Base-by-base conservation (phyloP, 2,888 invertebrate genomes). In the Apodemia duryi region DNA sequence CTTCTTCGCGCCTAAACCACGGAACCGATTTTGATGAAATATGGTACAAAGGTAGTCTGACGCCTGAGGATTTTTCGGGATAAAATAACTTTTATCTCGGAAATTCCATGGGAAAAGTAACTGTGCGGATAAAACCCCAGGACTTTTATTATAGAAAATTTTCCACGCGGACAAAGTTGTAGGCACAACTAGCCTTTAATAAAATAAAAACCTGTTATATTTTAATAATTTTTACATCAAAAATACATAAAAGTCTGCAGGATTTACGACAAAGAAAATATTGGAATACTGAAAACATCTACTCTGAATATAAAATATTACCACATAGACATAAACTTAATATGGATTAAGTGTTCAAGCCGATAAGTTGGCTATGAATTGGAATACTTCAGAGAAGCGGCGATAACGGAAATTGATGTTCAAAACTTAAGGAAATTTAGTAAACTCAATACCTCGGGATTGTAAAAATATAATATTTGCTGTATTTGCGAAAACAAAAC, bases 371-470 rank as follows among this genome's bases (percentile, higher is more conserved):
- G 41, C 57, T 65, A 65, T 64, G 63, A 64, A 57, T 65, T 63
- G 63, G 68, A 67, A 66, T 71, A 63, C 63, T 49, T 61, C 65
- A 62, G 65, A 60, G 11, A 11, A 43, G 65, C 64, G 60, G 62
- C 21, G 67, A 69, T 67, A 66, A 66, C 62, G 67, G 65, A 11
- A 69, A 64, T 66, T 62, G 62, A 67, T 65, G 62, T 66, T 63
- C 63, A 49, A 67, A 70, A 57, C 65, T 65, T 9, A 67, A 64
- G 64, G 64, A 63, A 51, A 63, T 43, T 43, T 11, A 65, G 64
- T 63, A 63, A 65, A 65, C 60, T n/a, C 21, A 38, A 38, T 54
- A 49, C 51, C 43, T 64, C 63, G 54, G 57, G 54, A 63, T 28
- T 32, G 32, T 54, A 62, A 60, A n/a, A 62, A 38, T 49, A 57